Conservation (phyloP, 2,888 invertebrate species). For the Epirrita christyi region DNA sequence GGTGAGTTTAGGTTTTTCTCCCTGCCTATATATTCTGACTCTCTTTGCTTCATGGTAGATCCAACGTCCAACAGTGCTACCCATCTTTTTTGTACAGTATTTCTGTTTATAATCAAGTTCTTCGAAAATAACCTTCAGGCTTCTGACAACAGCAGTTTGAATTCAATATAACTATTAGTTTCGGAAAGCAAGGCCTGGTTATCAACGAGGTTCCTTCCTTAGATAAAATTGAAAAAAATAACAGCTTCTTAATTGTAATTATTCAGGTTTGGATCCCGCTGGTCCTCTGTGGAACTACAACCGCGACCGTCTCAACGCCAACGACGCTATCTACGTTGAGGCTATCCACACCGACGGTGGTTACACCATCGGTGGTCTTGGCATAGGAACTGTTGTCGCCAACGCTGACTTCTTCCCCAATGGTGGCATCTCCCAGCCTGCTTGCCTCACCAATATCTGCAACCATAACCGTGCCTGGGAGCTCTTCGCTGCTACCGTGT, state of each 20-base stretch:
- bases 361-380: constrained; percentile 69
- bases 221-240: too few species aligned
- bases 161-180: too few species aligned
- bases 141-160: too few species aligned
- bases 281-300: constrained; percentile 63
- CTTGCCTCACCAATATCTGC: constrained; percentile 59
- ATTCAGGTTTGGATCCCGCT: constrained; percentile 66
- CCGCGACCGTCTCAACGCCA: constrained; percentile 44
- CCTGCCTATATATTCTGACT: background rate
- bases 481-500: constrained; percentile 61
- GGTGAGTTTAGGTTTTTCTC: constrained; percentile 41
- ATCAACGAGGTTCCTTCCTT: too few species aligned
- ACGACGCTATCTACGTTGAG: constrained; percentile 70
- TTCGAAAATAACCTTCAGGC: too few species aligned
- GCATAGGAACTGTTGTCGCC: constrained; percentile 75
- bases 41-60: background rate
- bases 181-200: too few species aligned
- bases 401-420: constrained; percentile 86
- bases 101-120: too few species aligned
- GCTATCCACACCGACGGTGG: constrained; percentile 76
- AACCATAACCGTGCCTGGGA: constrained; percentile 68
- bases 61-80: too few species aligned
- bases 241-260: constrained; percentile 1
- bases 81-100: too few species aligned
- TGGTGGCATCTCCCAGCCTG: constrained; percentile 74